Base-by-base conservation (phyloP, 2,888 invertebrate genomes). In the Agrilus mali region DNA sequence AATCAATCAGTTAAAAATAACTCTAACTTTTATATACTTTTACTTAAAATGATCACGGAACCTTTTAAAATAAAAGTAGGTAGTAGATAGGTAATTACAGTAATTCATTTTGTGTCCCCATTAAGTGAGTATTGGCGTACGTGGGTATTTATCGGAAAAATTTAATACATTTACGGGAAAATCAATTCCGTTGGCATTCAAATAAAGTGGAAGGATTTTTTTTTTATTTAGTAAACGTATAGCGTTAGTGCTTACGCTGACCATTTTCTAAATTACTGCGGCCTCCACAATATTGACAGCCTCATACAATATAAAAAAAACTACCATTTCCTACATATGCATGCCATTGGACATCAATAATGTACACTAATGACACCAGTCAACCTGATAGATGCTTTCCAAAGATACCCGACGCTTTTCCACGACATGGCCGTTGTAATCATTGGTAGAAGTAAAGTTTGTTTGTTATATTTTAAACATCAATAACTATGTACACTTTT, bases 161-260 rank as follows among this genome's bases (percentile, higher is more conserved):
- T 6, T 22, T 2, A 22, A 22, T 22, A 22, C 22, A 7, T 56
- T 55, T 52, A 53, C 43, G 37, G 52, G 56, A 60, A 60, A 61
- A 61, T 60, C 60, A 61, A 60, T 61, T 61, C 48, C 42, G 45
- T 36, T 48, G 53, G 50, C 59, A 57, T 55, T 56, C 57, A 57
- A 57, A 58, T 58, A 53, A 53, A 52, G 52, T 51, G 54, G 53
- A 58, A 54, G 52, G 56, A 55, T 57, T 57, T 55, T 52, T 47
- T 50, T 50, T 51, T 41, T 33, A 41, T 45, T 44, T 46, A 39
- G 46, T 36, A 32, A 43, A 41, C 46, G 43, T 41, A n/a, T n/a
- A 43, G 47, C 45, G 38, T 47, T 43, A 51, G 51, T 42, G 48
- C 40, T 47, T 49, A 47, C 44, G 42, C 44, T 48, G 50, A 51